Conservation (phyloP, 2,797 vertebrate genomes). For the Pagetopsis macropterus region DNA sequence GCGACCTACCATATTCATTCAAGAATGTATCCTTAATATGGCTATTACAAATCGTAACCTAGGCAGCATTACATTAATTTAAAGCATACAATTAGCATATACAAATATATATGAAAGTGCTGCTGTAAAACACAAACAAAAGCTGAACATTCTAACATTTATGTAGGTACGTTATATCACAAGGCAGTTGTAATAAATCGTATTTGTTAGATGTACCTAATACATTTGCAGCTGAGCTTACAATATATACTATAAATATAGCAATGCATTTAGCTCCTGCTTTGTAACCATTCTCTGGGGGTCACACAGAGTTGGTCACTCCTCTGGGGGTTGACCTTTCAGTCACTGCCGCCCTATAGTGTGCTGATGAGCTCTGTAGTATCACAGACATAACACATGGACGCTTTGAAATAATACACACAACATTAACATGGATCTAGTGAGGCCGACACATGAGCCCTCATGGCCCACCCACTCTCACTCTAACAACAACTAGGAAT, state of each 20-base stretch:
- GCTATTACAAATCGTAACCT: not conserved
- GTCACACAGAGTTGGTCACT: slow-evolving; percentile 26
- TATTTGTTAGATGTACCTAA: not conserved
- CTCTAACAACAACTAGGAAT: slow-evolving; percentile 60
- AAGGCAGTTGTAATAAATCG: not conserved
- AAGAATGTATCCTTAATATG: not conserved
- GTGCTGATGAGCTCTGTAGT: not conserved
- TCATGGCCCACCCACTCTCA: slow-evolving; percentile 64
- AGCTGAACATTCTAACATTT: not conserved
- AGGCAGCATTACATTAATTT: not conserved
- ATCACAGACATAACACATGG: slow-evolving; percentile 16
- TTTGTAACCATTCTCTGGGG: slow-evolving; percentile 1
- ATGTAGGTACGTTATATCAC: not conserved
- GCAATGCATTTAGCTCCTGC: not conserved
- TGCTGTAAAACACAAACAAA: not conserved
- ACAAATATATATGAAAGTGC: no score
- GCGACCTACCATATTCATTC: not conserved
- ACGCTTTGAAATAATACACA: slow-evolving; percentile 43
- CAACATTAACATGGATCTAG: slow-evolving; percentile 49
- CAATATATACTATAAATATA: no score
- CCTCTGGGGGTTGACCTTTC: slow-evolving; percentile 29
- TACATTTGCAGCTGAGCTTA: not conserved
- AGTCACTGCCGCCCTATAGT: slow-evolving; percentile 5
- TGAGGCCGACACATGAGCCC: slow-evolving; percentile 44
- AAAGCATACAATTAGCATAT: not conserved